Evolutionary conservation across 2,113 vertebrate genomes (phyloP).

Genomic region (Microcebus ravelobensis): DNA sequence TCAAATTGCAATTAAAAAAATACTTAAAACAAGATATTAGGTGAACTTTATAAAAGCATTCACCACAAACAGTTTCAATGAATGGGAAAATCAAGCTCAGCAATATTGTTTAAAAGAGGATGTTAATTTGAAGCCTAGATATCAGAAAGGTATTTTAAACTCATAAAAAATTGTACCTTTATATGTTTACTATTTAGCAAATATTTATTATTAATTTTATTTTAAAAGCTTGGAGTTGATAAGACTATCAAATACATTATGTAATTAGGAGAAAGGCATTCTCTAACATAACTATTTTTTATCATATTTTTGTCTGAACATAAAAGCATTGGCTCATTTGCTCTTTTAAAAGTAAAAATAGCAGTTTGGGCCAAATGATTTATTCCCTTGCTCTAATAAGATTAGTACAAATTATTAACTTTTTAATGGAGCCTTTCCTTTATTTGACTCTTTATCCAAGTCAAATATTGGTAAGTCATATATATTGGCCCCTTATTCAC

Average conservation of each 20-base stretch:
- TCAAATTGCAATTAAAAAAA: slow-evolving; percentile 16
- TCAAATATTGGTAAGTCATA: not conserved
- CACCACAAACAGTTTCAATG: not conserved
- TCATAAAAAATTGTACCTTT: not conserved
- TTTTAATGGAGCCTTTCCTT: too few relatives aligned
- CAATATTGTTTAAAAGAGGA: not conserved
- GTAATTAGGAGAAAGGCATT: not conserved
- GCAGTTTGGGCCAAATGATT: not conserved
- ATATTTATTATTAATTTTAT: not conserved
- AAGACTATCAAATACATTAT: not conserved
- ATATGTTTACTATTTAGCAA: not conserved
- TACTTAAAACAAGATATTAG: not conserved
- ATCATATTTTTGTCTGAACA: not conserved
- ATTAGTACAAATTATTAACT: too few relatives aligned
- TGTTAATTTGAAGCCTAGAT: not conserved
- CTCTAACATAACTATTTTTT: not conserved
- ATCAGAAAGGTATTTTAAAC: not conserved
- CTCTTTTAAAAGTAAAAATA: not conserved
- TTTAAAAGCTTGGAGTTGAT: not conserved
- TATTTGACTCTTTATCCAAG: too few relatives aligned
- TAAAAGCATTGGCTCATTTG: not conserved
- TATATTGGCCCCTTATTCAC: not conserved
- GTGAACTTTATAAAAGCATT: slow-evolving; percentile 9
- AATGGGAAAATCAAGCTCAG: not conserved
- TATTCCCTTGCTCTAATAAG: not conserved